Evolutionary conservation across 2,113 vertebrate species (phyloP).

Genomic region (Heterochromis multidens): DNA sequence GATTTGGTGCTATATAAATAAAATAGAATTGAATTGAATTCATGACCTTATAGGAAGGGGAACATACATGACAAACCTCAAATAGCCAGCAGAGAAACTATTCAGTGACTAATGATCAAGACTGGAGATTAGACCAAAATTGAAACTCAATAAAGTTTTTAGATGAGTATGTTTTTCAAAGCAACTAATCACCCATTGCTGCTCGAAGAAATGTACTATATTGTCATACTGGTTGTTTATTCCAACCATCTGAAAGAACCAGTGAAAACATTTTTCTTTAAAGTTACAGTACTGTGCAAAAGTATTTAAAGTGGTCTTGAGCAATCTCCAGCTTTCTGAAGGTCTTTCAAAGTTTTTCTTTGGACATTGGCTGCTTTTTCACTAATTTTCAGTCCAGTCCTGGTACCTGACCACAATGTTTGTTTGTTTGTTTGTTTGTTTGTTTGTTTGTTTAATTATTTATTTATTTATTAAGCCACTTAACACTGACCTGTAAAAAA

Average conservation of each 20-base stretch:
- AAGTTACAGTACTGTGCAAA: neutral
- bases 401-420: no score
- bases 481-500: no score
- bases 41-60: neutral
- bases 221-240: neutral
- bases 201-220: neutral
- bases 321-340: neutral
- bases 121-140: neutral
- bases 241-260: neutral
- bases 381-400: no score
- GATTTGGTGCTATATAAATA: no score
- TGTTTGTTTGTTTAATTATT: no score
- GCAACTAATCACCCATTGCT: no score
- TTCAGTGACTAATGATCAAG: neutral
- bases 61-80: neutral
- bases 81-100: neutral
- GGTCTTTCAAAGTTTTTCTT: neutral
- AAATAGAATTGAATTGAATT: no score
- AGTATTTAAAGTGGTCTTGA: neutral
- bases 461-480: no score
- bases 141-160: neutral
- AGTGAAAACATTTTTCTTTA: neutral
- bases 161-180: no score
- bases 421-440: no score
- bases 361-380: no score